phyloP scores from a whole-genome alignment of 2,797 vertebrate genomes.

The Coilia nasus region DNA sequence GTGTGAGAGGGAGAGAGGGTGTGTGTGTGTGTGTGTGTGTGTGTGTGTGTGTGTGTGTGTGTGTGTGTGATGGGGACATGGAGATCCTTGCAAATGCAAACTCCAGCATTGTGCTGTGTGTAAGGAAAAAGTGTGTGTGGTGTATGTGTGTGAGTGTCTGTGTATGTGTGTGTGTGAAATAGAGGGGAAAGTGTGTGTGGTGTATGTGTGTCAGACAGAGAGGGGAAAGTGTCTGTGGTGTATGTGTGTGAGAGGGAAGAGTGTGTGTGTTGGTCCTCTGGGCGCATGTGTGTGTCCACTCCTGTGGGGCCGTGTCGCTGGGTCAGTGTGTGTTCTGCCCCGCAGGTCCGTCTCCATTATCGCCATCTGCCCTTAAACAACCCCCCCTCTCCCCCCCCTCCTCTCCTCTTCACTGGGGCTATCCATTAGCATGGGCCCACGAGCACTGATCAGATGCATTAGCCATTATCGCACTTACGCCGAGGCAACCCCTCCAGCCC shows the following conservation, averaged over 20 bases:
- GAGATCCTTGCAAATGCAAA: not conserved
- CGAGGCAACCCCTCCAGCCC: slow-evolving; percentile 38
- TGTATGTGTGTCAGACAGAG: not conserved
- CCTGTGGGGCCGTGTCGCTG: slow-evolving; percentile 25
- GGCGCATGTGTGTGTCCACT: slow-evolving; percentile 21
- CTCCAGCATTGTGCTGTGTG: not conserved
- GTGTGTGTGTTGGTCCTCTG: too few relatives aligned
- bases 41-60: not conserved
- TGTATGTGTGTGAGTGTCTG: not conserved
- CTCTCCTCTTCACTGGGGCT: not conserved
- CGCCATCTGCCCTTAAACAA: slow-evolving; percentile 47
- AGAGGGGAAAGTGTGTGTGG: too few relatives aligned
- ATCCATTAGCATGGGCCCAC: slow-evolving; percentile 50
- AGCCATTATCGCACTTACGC: slow-evolving; percentile 46
- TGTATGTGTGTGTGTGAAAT: not conserved
- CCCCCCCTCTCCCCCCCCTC: slow-evolving; percentile 25
- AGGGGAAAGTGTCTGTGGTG: too few relatives aligned
- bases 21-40: too few relatives aligned
- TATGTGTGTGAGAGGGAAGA: too few relatives aligned
- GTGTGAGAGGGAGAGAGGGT: too few relatives aligned
- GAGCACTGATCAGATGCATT: slow-evolving; percentile 41
- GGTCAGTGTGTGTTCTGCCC: slow-evolving; percentile 29
- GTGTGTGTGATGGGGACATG: not conserved
- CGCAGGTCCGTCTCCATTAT: slow-evolving; percentile 54
- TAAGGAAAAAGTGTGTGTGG: too few relatives aligned